Evolutionary conservation across 2,888 invertebrate species (phyloP), one percentile per base, ranked within the genome.

Genomic region (Latheticus oryzae): DNA sequence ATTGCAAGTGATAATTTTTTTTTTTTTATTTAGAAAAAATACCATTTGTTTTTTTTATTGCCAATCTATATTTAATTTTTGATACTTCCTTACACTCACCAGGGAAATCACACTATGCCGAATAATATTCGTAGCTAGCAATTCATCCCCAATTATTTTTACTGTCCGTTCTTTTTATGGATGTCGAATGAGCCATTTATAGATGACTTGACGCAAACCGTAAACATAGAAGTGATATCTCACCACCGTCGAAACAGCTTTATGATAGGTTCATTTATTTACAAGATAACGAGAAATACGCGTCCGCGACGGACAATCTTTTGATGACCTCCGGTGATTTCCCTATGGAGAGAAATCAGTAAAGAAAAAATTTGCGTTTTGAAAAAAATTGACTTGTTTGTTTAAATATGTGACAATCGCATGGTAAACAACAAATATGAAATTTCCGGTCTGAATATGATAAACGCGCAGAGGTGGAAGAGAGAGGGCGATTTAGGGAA

Each of bases 381-480:
- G 7, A 33, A 33, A 30, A n/a, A 24, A 24, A n/a, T 15, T 7
- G 26, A 17, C 42, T 28, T 26, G 28, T 28, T 42, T 42, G 28
- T 42, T 40, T 24, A 24, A 21, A 40, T 16, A 17, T 4, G 32
- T 45, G 45, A 45, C 45, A 45, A 30, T 45, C 42, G 42, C 42
- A 43, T 12, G 26, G 28, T 30, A 51, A 40, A 32, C 32, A 50
- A 50, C 37, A 32, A 51, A 51, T 42, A 32, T 23, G 42, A 32
- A 42, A 52, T 50, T 50, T 38, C 19, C 33, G 33, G 7, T n/a
- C 47, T 35, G 47, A 62, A 64, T 48, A 63, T 64, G 62, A 63
- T 64, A 65, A 65, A n/a, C n/a, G 61, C 47, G 32, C 47, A 32
- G 35, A 61, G 30, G 59, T 35, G 43, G 58, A 24, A 38, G 45